These are phyloP conservation scores for Pterostichus madidus DNA, from an alignment of 2,888 invertebrate species.

Conservation along the genomic window DNA sequence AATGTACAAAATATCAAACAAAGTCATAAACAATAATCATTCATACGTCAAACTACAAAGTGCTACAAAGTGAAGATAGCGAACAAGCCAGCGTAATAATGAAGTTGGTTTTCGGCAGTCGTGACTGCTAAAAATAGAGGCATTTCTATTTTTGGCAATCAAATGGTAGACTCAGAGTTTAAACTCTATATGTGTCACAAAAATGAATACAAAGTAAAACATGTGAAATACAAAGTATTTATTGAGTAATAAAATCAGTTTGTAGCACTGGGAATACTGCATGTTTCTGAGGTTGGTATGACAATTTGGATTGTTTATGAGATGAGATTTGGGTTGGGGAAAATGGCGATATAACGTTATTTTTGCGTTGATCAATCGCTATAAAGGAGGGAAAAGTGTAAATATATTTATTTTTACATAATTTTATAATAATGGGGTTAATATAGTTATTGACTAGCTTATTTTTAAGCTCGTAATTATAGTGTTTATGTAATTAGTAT, in stretches of 20 bases:
- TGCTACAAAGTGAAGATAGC: too few species aligned
- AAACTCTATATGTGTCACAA: too few species aligned
- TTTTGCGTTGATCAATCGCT: neutral
- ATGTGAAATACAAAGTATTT: too few species aligned
- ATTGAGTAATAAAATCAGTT: neutral
- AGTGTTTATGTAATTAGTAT: neutral
- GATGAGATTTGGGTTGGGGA: neutral
- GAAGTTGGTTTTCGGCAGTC: too few species aligned
- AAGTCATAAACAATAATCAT: too few species aligned
- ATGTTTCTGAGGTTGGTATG: neutral
- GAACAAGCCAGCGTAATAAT: too few species aligned
- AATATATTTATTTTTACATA: constrained; percentile 23
- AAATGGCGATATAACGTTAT: constrained; percentile 41
- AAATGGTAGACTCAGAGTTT: too few species aligned
- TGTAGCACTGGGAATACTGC: neutral
- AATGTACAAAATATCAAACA: too few species aligned
- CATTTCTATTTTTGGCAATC: too few species aligned
- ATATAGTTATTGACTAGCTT: neutral
- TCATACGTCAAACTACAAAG: too few species aligned
- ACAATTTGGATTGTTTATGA: constrained; percentile 10
- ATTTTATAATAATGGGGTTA: constrained; percentile 19
- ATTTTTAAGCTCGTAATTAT: neutral
- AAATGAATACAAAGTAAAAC: too few species aligned
- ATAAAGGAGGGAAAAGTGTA: constrained; percentile 37
- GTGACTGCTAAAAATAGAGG: too few species aligned